Percentiles rank a stretch among this genome's conserved stretches.
phyloP scores from a whole-genome alignment of 2,113 vertebrate genomes.

The Epinephelus moara region DNA sequence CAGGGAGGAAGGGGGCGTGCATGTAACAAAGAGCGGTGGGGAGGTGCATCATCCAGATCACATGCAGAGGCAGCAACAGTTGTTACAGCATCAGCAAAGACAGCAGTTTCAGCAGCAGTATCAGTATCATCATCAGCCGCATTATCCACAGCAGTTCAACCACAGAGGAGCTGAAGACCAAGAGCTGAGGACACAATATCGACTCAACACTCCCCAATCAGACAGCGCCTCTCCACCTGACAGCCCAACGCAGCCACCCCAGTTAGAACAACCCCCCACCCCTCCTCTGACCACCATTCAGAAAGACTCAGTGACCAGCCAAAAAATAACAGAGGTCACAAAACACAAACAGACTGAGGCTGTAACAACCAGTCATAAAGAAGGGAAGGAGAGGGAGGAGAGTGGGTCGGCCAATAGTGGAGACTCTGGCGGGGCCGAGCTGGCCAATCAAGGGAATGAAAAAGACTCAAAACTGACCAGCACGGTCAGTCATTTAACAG shows the following conservation, averaged over 20 bases:
- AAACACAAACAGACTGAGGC: constrained; percentile 52
- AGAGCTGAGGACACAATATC: constrained; percentile 64
- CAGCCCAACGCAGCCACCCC: constrained; percentile 34
- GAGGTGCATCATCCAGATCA: constrained; percentile 45
- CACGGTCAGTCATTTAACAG: constrained; percentile 49
- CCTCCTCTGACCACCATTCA: constrained; percentile 31
- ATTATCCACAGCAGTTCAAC: constrained; percentile 39
- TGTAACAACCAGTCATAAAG: constrained; percentile 42
- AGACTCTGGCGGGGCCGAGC: constrained; percentile 32
- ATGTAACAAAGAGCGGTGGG: constrained; percentile 9
- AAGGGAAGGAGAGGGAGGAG: constrained; percentile 49
- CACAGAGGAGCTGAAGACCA: constrained; percentile 22
- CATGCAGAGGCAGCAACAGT: constrained; percentile 52
- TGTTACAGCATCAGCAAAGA: constrained; percentile 66
- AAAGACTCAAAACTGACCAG: constrained; percentile 59
- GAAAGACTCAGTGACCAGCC: constrained; percentile 62
- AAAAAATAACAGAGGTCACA: constrained; percentile 42
- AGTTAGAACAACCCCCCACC: constrained; percentile 16
- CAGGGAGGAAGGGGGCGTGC: constrained; percentile 53
- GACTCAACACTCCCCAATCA: constrained; percentile 66
- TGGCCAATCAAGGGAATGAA: constrained; percentile 43
- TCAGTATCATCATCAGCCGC: constrained; percentile 44
- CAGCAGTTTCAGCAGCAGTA: constrained; percentile 36
- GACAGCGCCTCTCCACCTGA: constrained; percentile 58
- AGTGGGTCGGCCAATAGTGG: constrained; percentile 56